Percentiles rank a stretch among this genome's conserved stretches.
Evolutionary conservation across 2,113 vertebrate genomes (phyloP).

Genomic region (Serilophus lunatus): DNA sequence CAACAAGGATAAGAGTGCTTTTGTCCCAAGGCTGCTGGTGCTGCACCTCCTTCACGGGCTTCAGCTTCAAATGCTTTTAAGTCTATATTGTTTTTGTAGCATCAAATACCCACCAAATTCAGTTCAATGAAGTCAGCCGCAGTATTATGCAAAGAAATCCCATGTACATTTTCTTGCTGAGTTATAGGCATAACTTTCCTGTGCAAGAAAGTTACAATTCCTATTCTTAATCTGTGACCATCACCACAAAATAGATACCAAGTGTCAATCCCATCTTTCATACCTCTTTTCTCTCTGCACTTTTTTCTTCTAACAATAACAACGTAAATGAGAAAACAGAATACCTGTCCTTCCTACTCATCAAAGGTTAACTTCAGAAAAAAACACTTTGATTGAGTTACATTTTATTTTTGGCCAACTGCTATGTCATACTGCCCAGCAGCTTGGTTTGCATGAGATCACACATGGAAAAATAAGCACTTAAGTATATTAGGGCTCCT

Average conservation of each 20-base stretch:
- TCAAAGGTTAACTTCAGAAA: background rate
- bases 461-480: constrained; percentile 57
- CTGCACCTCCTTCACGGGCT: background rate
- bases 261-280: background rate
- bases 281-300: background rate
- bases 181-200: background rate
- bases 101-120: background rate
- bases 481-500: constrained; percentile 28
- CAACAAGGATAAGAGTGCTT: accelerated
- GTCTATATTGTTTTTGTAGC: background rate
- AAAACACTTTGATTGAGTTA: background rate
- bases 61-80: background rate
- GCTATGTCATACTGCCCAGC: constrained; percentile 38
- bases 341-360: background rate
- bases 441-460: constrained; percentile 55
- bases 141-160: background rate
- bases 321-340: background rate
- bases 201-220: background rate
- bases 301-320: background rate
- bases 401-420: constrained; percentile 28
- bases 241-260: background rate
- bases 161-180: background rate
- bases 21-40: background rate
- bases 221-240: background rate
- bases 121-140: background rate